Conservation (phyloP, 2,888 invertebrate species). For the Amphipoea oculea region DNA sequence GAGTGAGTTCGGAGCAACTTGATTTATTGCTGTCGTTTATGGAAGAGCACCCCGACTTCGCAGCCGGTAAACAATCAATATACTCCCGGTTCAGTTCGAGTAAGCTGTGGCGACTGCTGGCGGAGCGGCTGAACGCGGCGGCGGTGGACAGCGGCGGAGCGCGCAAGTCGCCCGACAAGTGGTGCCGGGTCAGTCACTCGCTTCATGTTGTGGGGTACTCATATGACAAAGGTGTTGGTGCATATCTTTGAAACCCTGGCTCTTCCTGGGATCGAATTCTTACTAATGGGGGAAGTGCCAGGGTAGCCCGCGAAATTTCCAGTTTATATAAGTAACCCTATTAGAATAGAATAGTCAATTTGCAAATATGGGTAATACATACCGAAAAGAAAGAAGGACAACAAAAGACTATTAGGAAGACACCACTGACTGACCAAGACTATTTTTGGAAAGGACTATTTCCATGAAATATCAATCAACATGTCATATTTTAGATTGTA, state of each 20-base stretch:
- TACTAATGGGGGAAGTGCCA: neutral
- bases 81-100: slow-evolving; percentile 87
- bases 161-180: slow-evolving; percentile 87
- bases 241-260: neutral
- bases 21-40: slow-evolving; percentile 86
- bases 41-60: slow-evolving; percentile 88
- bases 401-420: neutral
- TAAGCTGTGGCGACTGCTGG: slow-evolving; percentile 85
- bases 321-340: neutral
- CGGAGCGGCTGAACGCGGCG: slow-evolving; percentile 87
- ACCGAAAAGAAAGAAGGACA: neutral
- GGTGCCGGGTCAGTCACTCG: slow-evolving; percentile 82
- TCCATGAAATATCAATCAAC: neutral
- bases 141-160: slow-evolving; percentile 84
- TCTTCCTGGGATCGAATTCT: neutral
- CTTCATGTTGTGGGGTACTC: slow-evolving; percentile 6
- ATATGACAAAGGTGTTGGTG: neutral
- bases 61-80: slow-evolving; percentile 85
- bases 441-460: neutral
- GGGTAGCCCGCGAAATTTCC: neutral
- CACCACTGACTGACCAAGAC: neutral
- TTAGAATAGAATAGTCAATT: neutral
- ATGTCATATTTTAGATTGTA: neutral
- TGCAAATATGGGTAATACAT: neutral
- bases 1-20: slow-evolving; percentile 86